phyloP scores from a whole-genome alignment of 2,797 vertebrate genomes.

The Menidia menidia region DNA sequence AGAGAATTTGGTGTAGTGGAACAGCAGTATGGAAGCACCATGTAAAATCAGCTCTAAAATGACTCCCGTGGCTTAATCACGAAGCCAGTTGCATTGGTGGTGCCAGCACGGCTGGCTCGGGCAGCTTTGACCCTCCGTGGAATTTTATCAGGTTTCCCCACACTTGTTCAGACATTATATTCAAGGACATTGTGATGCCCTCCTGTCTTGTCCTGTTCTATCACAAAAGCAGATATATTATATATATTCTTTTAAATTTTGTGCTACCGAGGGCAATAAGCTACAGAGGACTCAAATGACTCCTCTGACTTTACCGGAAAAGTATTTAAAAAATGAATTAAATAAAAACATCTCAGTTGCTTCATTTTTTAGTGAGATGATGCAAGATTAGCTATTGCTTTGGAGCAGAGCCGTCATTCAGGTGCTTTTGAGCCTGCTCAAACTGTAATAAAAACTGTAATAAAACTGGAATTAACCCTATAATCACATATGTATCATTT shows the following conservation, averaged over 20 bases:
- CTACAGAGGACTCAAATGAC: constrained; percentile 42
- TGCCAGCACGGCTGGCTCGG: constrained; percentile 60
- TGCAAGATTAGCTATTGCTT: constrained; percentile 1
- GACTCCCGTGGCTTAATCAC: constrained; percentile 67
- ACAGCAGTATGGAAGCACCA: constrained; percentile 71
- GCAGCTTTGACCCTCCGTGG: constrained; percentile 69
- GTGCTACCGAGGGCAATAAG: constrained; percentile 40
- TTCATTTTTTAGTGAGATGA: constrained; percentile 1
- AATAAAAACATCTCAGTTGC: constrained; percentile 13
- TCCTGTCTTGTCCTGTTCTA: constrained; percentile 61
- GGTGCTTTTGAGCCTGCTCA: not conserved
- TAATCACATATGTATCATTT: not conserved
- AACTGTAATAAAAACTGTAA: not conserved
- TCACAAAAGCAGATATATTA: constrained; percentile 55
- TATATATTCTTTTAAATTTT: constrained; percentile 32
- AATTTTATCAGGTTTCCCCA: constrained; percentile 77
- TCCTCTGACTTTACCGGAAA: constrained; percentile 33
- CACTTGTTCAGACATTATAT: constrained; percentile 68
- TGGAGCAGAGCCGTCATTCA: not conserved
- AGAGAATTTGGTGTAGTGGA: constrained; percentile 76
- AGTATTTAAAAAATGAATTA: not conserved
- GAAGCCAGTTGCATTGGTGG: constrained; percentile 49
- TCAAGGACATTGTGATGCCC: constrained; percentile 69
- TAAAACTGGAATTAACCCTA: not conserved
- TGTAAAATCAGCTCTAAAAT: constrained; percentile 79